phyloP scores from a whole-genome alignment of 2,113 vertebrate species.

The Phoxinus phoxinus region DNA sequence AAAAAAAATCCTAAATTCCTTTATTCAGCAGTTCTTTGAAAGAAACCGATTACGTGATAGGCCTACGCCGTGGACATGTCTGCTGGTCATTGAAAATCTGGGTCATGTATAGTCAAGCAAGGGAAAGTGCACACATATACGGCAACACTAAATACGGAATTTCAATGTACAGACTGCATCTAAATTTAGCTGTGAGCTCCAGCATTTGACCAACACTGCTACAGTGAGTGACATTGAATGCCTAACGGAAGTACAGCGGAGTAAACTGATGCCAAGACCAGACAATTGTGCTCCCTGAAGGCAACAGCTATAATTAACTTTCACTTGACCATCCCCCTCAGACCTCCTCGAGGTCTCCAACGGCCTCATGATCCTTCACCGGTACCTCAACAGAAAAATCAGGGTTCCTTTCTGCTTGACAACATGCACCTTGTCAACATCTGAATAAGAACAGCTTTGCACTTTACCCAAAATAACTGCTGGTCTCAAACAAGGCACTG shows the following conservation, averaged over 20 bases:
- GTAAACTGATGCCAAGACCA: constrained; percentile 56
- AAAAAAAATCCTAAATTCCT: not conserved
- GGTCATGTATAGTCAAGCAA: constrained; percentile 61
- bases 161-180: constrained; percentile 4
- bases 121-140: not conserved
- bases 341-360: constrained; percentile 42
- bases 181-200: constrained; percentile 54
- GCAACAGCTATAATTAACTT: constrained; percentile 69
- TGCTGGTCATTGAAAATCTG: constrained; percentile 69
- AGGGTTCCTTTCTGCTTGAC: not conserved
- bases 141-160: constrained; percentile 2
- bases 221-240: not conserved
- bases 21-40: constrained; percentile 3
- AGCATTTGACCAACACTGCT: not conserved
- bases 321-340: constrained; percentile 47
- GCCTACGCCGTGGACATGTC: constrained; percentile 58
- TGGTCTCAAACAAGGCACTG: not conserved
- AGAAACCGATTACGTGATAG: not conserved
- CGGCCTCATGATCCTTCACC: constrained; percentile 11
- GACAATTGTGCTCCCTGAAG: constrained; percentile 59
- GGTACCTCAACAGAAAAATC: constrained; percentile 20
- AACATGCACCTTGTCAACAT: not conserved
- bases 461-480: not conserved
- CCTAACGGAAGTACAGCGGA: not conserved
- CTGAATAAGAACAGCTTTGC: not conserved